These are phyloP conservation scores for Ornithoptera alexandrae DNA, from an alignment of 2,888 invertebrate species.

Conservation along the genomic window DNA sequence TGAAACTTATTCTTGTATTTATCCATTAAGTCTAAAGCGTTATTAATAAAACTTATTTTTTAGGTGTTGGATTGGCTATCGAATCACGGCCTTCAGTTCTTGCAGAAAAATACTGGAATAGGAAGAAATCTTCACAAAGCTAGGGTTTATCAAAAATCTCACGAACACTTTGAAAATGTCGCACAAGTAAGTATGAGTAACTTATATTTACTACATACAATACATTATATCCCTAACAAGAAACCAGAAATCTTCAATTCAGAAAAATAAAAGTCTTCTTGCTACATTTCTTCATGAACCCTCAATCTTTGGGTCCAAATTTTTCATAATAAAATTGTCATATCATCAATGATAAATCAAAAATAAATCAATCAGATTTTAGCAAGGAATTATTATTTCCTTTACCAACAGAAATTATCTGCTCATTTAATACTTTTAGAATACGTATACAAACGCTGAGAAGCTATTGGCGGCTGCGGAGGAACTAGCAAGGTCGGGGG, in stretches of 20 bases:
- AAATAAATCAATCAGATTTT: not conserved
- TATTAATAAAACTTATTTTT: constrained; percentile 35
- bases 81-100: constrained; percentile 98
- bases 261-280: not conserved
- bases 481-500: constrained; percentile 96
- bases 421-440: constrained; percentile 71
- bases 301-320: not conserved
- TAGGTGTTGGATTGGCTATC: constrained; percentile 97
- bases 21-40: too few relatives aligned
- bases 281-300: not conserved
- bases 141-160: constrained; percentile 97
- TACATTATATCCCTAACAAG: not conserved
- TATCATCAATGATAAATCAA: not conserved
- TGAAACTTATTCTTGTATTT: not conserved
- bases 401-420: not conserved
- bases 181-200: constrained; percentile 86
- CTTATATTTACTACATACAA: not conserved
- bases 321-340: not conserved
- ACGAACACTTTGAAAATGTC: constrained; percentile 99
- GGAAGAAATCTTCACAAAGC: constrained; percentile 97
- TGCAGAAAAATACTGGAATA: constrained; percentile 97
- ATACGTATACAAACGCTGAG: constrained; percentile 99
- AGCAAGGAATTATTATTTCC: not conserved
- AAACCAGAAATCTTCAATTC: not conserved
- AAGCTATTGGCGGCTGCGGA: constrained; percentile 97